phyloP scores from a whole-genome alignment of 2,113 vertebrate species.

The Laticauda laticaudata region DNA sequence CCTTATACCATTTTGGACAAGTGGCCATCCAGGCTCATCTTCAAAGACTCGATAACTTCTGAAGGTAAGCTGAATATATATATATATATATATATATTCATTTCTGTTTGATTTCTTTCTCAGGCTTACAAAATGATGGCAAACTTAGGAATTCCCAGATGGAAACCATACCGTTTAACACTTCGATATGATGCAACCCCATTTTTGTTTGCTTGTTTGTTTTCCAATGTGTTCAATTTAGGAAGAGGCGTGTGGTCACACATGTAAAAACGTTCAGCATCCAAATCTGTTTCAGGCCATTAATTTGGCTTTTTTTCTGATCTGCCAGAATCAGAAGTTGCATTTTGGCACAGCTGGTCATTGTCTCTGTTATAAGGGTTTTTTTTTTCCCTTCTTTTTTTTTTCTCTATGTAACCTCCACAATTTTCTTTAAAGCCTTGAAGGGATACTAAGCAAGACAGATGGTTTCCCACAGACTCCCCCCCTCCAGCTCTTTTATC shows the following conservation, averaged over 20 bases:
- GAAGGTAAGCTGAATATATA: not conserved
- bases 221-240: not conserved
- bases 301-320: not conserved
- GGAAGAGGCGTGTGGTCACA: not conserved
- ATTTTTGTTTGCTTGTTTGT: not conserved
- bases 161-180: too few relatives aligned
- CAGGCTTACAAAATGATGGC: not conserved
- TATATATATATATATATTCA: not conserved
- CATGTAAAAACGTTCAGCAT: not conserved
- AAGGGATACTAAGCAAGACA: conserved; percentile 79
- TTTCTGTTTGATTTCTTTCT: not conserved
- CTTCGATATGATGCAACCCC: too few relatives aligned
- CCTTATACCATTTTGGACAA: not conserved
- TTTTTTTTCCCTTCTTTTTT: not conserved
- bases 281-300: not conserved
- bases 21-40: not conserved
- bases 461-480: conserved; percentile 83
- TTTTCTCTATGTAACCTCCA: conserved; percentile 47
- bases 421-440: conserved; percentile 65
- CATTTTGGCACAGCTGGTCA: not conserved
- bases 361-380: conserved; percentile 31
- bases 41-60: not conserved
- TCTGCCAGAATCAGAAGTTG: not conserved
- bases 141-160: not conserved
- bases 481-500: conserved; percentile 88